Evolutionary conservation across 2,113 vertebrate genomes (phyloP).

Genomic region (Saccopteryx leptura): DNA sequence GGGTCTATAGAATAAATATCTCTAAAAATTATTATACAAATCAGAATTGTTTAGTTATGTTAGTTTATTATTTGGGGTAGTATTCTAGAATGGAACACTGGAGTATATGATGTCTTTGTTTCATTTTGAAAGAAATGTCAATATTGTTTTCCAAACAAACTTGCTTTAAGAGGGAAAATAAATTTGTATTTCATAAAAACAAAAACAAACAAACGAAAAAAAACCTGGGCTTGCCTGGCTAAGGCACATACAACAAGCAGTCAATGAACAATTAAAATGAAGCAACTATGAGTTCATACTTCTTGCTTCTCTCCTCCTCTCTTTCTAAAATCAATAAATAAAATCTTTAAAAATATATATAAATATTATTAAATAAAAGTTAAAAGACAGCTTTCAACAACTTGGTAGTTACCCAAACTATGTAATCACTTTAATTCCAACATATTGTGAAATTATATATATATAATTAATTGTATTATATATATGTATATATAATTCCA

Average conservation of each 20-base stretch:
- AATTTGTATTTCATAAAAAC: background rate
- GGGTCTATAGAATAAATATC: background rate
- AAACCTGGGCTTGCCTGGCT: too few species aligned
- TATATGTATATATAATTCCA: background rate
- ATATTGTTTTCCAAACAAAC: slow-evolving; percentile 23
- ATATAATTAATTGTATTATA: background rate
- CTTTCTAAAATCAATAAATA: too few species aligned
- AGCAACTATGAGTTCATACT: too few species aligned
- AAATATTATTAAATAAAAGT: background rate
- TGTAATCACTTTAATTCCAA: background rate
- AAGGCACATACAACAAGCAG: too few species aligned
- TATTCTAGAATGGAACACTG: background rate
- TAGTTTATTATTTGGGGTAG: background rate
- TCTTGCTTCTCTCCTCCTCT: too few species aligned
- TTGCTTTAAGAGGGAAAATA: background rate
- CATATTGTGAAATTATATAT: background rate
- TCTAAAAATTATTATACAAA: background rate
- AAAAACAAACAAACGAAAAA: too few species aligned
- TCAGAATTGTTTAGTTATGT: background rate
- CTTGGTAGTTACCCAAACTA: background rate
- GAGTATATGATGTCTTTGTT: background rate
- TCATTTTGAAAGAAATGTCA: background rate
- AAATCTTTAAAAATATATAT: too few species aligned
- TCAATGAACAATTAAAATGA: too few species aligned
- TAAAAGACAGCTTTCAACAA: background rate